A percentile compares a stretch with the other conserved stretches of the same genome.
Evolutionary conservation across 2,113 vertebrate genomes (phyloP).

Genomic region (Halcyon senegalensis): DNA sequence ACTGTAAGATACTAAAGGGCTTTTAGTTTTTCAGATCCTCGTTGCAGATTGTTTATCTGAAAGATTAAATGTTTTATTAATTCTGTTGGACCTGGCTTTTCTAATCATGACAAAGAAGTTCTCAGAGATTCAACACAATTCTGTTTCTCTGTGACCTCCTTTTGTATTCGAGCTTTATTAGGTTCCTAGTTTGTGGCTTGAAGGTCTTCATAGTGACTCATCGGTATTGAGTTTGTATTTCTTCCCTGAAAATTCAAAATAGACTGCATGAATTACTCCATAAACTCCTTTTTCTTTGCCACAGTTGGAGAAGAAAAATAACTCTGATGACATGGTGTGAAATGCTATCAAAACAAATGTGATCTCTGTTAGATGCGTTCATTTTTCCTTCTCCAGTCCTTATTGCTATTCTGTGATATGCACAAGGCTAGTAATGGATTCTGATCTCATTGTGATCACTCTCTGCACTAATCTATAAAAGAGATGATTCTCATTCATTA

Average conservation of each 20-base stretch:
- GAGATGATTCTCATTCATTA: slow-evolving; percentile 14
- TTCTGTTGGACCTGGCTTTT: background rate
- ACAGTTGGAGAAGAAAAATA: background rate
- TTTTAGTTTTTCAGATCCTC: background rate
- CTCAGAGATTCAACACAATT: background rate
- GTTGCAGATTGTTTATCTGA: background rate
- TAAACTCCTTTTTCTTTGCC: background rate
- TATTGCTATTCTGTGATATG: background rate
- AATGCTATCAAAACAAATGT: background rate
- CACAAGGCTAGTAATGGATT: background rate
- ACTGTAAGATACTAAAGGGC: background rate
- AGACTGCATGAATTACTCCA: background rate
- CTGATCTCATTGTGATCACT: background rate
- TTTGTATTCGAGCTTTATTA: background rate
- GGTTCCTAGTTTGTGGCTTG: background rate
- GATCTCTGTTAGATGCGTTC: background rate
- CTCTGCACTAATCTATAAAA: background rate
- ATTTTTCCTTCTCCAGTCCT: background rate
- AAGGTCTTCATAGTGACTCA: background rate
- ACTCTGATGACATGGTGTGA: background rate
- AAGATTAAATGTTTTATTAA: background rate
- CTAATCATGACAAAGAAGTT: background rate
- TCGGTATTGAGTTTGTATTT: background rate
- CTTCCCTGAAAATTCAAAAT: background rate
- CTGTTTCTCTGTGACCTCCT: background rate